These are phyloP conservation scores for Caerostris darwini DNA, from an alignment of 1,140 invertebrate genomes.

Conservation along the genomic window DNA sequence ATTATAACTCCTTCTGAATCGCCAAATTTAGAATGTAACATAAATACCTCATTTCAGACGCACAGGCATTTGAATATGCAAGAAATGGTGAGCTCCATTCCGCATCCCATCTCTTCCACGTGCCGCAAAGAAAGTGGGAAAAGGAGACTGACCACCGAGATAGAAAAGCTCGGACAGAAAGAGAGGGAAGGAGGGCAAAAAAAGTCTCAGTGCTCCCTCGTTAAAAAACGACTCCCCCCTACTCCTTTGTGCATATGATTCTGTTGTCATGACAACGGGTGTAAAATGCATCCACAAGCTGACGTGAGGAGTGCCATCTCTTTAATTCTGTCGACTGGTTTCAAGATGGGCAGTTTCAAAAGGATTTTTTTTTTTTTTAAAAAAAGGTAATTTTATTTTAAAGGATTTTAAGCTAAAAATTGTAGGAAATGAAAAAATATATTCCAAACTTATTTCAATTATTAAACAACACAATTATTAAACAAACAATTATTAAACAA, in stretches of 20 bases:
- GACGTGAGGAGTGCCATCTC: conserved; percentile 2
- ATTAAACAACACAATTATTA: too few species aligned
- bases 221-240: conserved; percentile 70
- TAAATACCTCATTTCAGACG: too few species aligned
- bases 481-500: too few species aligned
- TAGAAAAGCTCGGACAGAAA: conserved; percentile 29
- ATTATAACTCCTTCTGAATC: too few species aligned
- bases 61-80: too few species aligned
- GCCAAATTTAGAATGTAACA: too few species aligned
- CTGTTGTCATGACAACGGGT: conserved; percentile 65
- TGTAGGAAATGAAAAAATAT: too few species aligned
- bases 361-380: too few species aligned
- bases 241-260: conserved; percentile 62
- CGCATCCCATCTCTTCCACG: neutral
- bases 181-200: conserved; percentile 25
- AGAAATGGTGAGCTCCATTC: neutral
- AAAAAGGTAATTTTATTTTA: too few species aligned
- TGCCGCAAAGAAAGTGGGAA: conserved; percentile 47
- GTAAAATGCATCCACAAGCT: conserved; percentile 66
- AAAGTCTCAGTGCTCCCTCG: conserved; percentile 24
- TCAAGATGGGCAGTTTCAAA: neutral
- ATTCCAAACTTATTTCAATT: too few species aligned
- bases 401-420: too few species aligned
- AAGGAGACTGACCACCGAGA: conserved; percentile 9
- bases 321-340: neutral